phyloP scores from a whole-genome alignment of 2,888 invertebrate genomes.

The Tethea ocularis region DNA sequence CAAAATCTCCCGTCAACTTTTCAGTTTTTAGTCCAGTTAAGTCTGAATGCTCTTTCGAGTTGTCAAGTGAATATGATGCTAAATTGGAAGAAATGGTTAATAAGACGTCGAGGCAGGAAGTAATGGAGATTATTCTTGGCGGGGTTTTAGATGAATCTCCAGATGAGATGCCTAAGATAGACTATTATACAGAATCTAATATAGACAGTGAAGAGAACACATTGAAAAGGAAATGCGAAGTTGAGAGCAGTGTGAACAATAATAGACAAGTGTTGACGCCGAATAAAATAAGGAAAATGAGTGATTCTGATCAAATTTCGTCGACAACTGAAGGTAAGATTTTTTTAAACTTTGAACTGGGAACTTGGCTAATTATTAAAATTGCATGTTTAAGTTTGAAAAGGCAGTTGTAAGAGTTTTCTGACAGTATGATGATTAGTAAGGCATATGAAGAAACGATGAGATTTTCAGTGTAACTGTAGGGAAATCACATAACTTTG shows the following conservation, averaged over 20 bases:
- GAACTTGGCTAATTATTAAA: too few relatives aligned
- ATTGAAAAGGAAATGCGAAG: constrained; percentile 62
- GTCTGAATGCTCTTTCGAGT: constrained; percentile 75
- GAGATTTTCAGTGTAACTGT: too few relatives aligned
- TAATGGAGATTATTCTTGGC: constrained; percentile 81
- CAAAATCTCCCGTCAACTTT: constrained; percentile 29
- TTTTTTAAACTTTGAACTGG: neutral
- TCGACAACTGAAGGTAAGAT: constrained; percentile 73
- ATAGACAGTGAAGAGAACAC: constrained; percentile 49
- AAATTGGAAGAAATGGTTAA: constrained; percentile 76
- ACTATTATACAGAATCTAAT: constrained; percentile 63
- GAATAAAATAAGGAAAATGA: constrained; percentile 67
- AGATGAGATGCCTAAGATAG: constrained; percentile 66
- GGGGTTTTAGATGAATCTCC: constrained; percentile 54
- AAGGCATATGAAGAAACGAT: too few relatives aligned
- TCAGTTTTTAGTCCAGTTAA: constrained; percentile 68
- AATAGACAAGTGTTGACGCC: constrained; percentile 63
- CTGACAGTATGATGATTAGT: too few relatives aligned
- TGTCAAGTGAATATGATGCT: constrained; percentile 72
- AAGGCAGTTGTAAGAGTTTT: too few relatives aligned
- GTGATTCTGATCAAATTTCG: constrained; percentile 72
- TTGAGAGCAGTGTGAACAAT: constrained; percentile 62
- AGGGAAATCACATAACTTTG: too few relatives aligned
- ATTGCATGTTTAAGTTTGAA: too few relatives aligned
- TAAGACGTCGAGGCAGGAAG: constrained; percentile 73